Percentiles rank a stretch among this genome's conserved stretches.
Conservation (phyloP, 2,797 vertebrate species). For the Oreochromis grahami region DNA sequence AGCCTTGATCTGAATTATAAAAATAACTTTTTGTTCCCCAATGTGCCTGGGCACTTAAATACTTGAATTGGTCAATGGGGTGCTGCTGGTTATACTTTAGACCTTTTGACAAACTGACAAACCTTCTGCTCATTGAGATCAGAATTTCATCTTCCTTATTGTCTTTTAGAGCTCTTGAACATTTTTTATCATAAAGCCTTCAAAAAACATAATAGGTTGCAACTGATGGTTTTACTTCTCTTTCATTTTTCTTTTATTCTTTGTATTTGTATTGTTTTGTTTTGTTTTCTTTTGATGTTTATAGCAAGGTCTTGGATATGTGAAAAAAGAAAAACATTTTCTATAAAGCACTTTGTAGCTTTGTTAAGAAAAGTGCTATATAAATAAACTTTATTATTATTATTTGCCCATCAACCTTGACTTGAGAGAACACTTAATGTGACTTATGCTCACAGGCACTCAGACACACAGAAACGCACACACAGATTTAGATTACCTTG, state of each 20-base stretch:
- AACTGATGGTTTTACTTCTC: background rate
- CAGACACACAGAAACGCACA: slow-evolving; percentile 1
- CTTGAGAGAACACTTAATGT: slow-evolving; percentile 55
- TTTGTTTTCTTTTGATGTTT: background rate
- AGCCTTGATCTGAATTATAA: background rate
- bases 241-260: background rate
- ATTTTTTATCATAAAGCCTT: background rate
- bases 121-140: background rate
- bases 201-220: background rate
- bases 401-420: slow-evolving; percentile 59
- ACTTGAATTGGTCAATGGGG: background rate
- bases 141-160: background rate
- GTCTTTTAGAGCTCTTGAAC: background rate
- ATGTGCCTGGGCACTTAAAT: background rate
- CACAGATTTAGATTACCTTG: slow-evolving; percentile 50
- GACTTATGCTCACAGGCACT: slow-evolving; percentile 42
- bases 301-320: background rate
- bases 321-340: background rate
- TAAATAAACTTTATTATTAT: background rate
- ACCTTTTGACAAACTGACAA: background rate
- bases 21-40: background rate
- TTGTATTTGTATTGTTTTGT: background rate
- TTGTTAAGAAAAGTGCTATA: background rate
- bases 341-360: background rate
- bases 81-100: background rate